Evolutionary conservation across 2,113 vertebrate genomes (phyloP), one percentile per base, ranked within the genome.

Genomic region (Scalopus aquaticus): DNA sequence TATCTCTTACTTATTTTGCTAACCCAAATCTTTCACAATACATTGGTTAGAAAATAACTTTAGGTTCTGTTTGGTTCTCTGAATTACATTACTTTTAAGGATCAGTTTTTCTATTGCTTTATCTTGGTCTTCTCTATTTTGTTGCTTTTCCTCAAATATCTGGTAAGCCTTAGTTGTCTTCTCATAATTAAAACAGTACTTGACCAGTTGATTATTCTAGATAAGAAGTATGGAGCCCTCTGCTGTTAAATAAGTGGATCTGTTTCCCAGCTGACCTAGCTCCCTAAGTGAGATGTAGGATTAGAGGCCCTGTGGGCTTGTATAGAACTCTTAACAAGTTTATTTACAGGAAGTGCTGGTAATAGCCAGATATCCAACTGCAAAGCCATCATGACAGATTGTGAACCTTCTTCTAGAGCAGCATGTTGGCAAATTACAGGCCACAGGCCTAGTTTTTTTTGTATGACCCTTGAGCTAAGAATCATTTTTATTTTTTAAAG

Each of bases 291-390:
- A 67, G 44, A 88, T n/a, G 72, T 2, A 51, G 56, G 56, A 64
- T 24, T 39, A 49, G 49, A 46, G 26, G 51, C 44, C 56, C 70
- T 28, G 22, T 77, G 77, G 58, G 35, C 35, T 83, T 91, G 70
- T 5, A 12, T 8, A 73, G 46, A 64, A 73, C 44, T 26, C 56
- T 32, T 65, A 76, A 69, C 37, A 91, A 69, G 35, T 74, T 94
- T 91, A 69, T n/a, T 88, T 91, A 78, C 5, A 64, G 84, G 54
- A 79, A 67, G 46, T 91, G 44, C 37, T 88, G 39, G 32, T 70
- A 39, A 54, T n/a, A 64, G 77, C 26, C 35, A 28, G 35, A 15
- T 69, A 42, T n/a, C 19, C 35, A 8, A 80, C 26, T 67, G 22
- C 5, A 64, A 11, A 39, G 22, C 24, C 58, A 19, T 35, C 11